These are phyloP conservation scores for Pristiophorus japonicus DNA, from an alignment of 2,113 vertebrate species.

Conservation along the genomic window DNA sequence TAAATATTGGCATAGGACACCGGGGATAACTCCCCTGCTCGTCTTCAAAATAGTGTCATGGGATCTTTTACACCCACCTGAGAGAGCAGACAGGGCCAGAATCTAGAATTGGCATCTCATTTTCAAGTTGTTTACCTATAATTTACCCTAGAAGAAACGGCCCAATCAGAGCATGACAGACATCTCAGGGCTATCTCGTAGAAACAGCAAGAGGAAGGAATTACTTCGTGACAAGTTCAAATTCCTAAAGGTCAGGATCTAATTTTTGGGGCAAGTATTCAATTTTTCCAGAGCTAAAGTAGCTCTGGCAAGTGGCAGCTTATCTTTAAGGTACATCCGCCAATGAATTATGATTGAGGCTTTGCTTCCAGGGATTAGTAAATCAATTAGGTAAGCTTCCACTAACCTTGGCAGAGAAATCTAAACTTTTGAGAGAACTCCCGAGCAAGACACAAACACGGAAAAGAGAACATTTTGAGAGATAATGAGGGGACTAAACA, in stretches of 20 bases:
- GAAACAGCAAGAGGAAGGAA: neutral
- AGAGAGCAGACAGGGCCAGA: neutral
- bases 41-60: neutral
- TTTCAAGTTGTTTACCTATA: no score
- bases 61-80: neutral
- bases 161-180: neutral
- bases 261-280: neutral
- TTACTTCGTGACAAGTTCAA: neutral
- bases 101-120: no score
- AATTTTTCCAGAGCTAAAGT: neutral
- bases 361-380: neutral
- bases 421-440: neutral
- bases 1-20: neutral
- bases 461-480: neutral
- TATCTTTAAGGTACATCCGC: neutral
- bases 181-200: neutral
- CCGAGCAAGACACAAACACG: neutral
- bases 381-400: neutral
- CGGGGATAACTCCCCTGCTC: neutral
- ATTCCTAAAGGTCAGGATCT: neutral
- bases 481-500: no score
- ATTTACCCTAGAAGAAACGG: no score
- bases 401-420: neutral
- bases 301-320: no score
- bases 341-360: neutral